phyloP scores from a whole-genome alignment of 2,797 vertebrate species.

The Aplochiton taeniatus region DNA sequence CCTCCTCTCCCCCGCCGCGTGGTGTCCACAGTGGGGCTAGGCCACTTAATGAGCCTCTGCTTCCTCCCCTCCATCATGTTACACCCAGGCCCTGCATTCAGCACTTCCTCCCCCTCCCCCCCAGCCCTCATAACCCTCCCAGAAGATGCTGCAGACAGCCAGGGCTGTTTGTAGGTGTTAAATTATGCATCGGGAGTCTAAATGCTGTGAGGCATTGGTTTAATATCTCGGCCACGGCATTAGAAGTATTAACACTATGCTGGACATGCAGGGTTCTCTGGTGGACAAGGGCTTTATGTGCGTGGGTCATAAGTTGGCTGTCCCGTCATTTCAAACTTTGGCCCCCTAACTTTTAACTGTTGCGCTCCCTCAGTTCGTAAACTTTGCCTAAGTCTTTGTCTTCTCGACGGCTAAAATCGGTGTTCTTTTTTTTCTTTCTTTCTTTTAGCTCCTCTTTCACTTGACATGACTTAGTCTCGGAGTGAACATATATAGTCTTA shows the following conservation, averaged over 20 bases:
- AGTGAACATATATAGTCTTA: constrained; percentile 55
- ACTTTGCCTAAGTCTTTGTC: no score
- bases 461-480: constrained; percentile 24
- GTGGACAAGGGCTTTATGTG: constrained; percentile 67
- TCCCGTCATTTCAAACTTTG: constrained; percentile 58
- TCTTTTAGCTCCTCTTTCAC: constrained; percentile 30
- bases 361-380: background rate
- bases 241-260: background rate
- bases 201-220: constrained; percentile 80
- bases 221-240: constrained; percentile 69
- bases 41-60: constrained; percentile 77
- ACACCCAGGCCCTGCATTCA: constrained; percentile 71
- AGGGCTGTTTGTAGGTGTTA: constrained; percentile 74
- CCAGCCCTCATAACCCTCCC: constrained; percentile 50
- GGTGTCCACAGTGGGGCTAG: constrained; percentile 66
- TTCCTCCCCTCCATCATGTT: constrained; percentile 73
- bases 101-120: constrained; percentile 59
- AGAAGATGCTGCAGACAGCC: constrained; percentile 69
- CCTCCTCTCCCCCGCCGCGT: constrained; percentile 58
- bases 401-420: constrained; percentile 18
- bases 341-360: constrained; percentile 41
- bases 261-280: constrained; percentile 63
- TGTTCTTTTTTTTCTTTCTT: constrained; percentile 37
- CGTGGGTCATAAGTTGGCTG: constrained; percentile 65
- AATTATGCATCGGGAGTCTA: constrained; percentile 80